phyloP scores from a whole-genome alignment of 2,113 vertebrate genomes.

The Sterrhoptilus dennistouni region DNA sequence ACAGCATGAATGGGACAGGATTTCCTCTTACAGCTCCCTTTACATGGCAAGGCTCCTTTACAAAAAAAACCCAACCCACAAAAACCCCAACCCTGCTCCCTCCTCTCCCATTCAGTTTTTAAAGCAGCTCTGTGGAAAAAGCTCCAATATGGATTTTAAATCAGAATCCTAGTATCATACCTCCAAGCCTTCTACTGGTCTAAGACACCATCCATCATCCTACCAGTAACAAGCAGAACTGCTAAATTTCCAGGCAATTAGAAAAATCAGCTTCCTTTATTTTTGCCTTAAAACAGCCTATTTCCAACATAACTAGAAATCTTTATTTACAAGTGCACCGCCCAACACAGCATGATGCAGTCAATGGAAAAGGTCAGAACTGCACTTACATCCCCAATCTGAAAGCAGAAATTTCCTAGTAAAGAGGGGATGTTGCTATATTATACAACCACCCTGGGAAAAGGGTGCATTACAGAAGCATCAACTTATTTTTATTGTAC shows the following conservation, averaged over 20 bases:
- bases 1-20: conserved; percentile 63
- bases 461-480: background rate
- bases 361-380: background rate
- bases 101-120: background rate
- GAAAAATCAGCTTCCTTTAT: background rate
- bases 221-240: background rate
- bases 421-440: background rate
- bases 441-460: background rate
- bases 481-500: accelerated
- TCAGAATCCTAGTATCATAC: background rate
- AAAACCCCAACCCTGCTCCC: background rate
- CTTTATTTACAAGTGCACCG: background rate
- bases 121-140: background rate
- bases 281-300: accelerated
- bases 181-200: background rate
- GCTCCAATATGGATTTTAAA: background rate
- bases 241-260: background rate
- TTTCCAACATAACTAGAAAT: background rate
- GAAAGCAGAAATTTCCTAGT: background rate
- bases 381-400: background rate
- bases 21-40: conserved; percentile 49
- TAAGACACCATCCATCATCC: background rate
- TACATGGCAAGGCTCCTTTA: background rate
- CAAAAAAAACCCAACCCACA: background rate
- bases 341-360: background rate